phyloP scores from a whole-genome alignment of 2,797 vertebrate genomes.

The Astyanax mexicanus region DNA sequence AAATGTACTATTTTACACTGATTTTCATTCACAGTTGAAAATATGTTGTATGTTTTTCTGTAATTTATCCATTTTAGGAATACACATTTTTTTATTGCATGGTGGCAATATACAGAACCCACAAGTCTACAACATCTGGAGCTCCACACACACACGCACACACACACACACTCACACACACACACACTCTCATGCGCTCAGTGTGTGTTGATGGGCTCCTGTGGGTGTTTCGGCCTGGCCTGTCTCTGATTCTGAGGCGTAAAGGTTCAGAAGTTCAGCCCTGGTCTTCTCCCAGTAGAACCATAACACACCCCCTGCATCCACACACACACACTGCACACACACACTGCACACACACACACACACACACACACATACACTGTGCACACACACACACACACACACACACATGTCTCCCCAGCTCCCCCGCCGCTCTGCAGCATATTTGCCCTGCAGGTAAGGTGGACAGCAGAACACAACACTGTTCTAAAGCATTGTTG shows the following conservation, averaged over 20 bases:
- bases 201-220: background rate
- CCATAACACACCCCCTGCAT: background rate
- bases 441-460: slow-evolving; percentile 33
- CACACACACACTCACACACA: too few species aligned
- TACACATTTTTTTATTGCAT: too few species aligned
- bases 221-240: background rate
- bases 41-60: too few species aligned
- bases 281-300: background rate
- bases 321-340: background rate
- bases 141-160: slow-evolving; percentile 3
- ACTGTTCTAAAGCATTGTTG: background rate
- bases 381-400: too few species aligned
- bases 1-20: too few species aligned
- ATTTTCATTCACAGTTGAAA: too few species aligned
- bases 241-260: background rate
- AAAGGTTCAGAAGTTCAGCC: background rate
- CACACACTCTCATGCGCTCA: background rate
- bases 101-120: too few species aligned
- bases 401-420: background rate
- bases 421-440: background rate
- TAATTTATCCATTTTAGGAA: too few species aligned
- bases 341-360: background rate
- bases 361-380: too few species aligned
- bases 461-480: slow-evolving; percentile 32
- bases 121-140: background rate